Base-by-base conservation (phyloP, 2,113 vertebrate species). In the Laticauda colubrina region DNA sequence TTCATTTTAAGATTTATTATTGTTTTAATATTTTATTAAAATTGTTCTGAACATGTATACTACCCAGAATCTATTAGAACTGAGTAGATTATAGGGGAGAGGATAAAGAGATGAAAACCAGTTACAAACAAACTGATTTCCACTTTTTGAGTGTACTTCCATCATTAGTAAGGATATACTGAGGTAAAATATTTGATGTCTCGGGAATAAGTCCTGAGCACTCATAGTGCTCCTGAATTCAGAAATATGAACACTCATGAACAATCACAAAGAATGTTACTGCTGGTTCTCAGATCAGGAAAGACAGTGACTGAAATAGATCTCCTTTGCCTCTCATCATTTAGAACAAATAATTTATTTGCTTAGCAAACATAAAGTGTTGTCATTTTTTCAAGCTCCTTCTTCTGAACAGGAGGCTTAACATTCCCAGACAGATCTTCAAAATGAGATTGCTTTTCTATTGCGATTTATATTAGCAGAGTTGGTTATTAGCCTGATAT, bases 401-500 rank as follows among this genome's bases (percentile, higher is more conserved):
- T 96, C 93, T 95, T 93, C 45, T 85, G 43, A 94, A 94, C 56
- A 90, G 43, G 56, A 96, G 91, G 95, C 91, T 95, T 96, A 92
- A 95, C 87, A 87, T 95, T 95, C 91, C 87, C 85, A 57, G 91
- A 61, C 56, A 97, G 90, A 94, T 96, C 91, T 96, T 95, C 90
- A 26, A 55, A 94, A 93, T 0, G 90, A 96, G 94, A 97, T 92
- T 94, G 94, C 95, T 95, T 97, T 96, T 89, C 90, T 87, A 54
- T 21, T 96, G 89, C 0, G 0, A 97, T 96, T 97, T 96, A 96
- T 94, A 95, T 97, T 96, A 96, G 94, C 93, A 96, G 93, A 95
- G 91, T 95, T 96, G 94, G 93, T 97, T 97, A 97, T 97, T 97
- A 97, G 95, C 90, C 93, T 93, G 95, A 95, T 97, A 97, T 97